Percentiles rank a stretch among this genome's conserved stretches.
phyloP scores from a whole-genome alignment of 2,797 vertebrate species.

The Schizopygopsis pylzovi region DNA sequence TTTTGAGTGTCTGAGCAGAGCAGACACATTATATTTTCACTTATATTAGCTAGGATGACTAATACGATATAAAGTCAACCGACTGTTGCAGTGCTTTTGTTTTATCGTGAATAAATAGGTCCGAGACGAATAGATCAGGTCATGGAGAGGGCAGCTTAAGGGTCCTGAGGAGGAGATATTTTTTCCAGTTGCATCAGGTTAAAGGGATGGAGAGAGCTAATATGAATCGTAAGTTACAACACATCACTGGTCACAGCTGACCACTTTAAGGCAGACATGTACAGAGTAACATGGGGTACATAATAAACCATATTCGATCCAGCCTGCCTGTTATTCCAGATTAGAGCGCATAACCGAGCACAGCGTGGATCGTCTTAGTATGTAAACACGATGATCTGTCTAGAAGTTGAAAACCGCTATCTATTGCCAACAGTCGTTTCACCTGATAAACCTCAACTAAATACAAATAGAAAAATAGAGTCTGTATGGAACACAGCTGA shows the following conservation, averaged over 20 bases:
- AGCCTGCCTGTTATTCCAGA: slow-evolving; percentile 30
- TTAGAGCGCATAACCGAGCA: slow-evolving; percentile 1
- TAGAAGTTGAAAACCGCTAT: slow-evolving; percentile 51
- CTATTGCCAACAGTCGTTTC: slow-evolving; percentile 59
- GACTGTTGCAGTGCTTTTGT: slow-evolving; percentile 40
- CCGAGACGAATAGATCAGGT: slow-evolving; percentile 49
- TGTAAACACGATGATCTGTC: slow-evolving; percentile 48
- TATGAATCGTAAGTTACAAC: slow-evolving; percentile 14
- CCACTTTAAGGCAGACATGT: slow-evolving; percentile 46
- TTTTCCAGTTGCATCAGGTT: slow-evolving; percentile 72
- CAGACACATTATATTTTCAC: background rate
- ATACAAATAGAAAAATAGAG: slow-evolving; percentile 70
- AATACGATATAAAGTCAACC: background rate
- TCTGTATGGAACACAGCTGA: slow-evolving; percentile 72
- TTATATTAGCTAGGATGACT: slow-evolving; percentile 19
- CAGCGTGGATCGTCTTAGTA: slow-evolving; percentile 9
- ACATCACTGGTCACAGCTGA: slow-evolving; percentile 25
- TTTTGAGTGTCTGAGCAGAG: slow-evolving; percentile 8
- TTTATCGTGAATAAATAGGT: slow-evolving; percentile 49
- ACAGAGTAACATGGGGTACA: slow-evolving; percentile 19
- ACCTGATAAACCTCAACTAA: slow-evolving; percentile 56
- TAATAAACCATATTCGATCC: slow-evolving; percentile 21
- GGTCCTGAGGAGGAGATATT: slow-evolving; percentile 72
- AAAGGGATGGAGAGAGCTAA: slow-evolving; percentile 52
- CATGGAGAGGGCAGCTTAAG: slow-evolving; percentile 67